Evolutionary conservation across 37 sponge, comb jelly and placozoan genomes (phyloP), one percentile per base, ranked within the genome.

Genomic region (Cladorhizidae sp.): DNA sequence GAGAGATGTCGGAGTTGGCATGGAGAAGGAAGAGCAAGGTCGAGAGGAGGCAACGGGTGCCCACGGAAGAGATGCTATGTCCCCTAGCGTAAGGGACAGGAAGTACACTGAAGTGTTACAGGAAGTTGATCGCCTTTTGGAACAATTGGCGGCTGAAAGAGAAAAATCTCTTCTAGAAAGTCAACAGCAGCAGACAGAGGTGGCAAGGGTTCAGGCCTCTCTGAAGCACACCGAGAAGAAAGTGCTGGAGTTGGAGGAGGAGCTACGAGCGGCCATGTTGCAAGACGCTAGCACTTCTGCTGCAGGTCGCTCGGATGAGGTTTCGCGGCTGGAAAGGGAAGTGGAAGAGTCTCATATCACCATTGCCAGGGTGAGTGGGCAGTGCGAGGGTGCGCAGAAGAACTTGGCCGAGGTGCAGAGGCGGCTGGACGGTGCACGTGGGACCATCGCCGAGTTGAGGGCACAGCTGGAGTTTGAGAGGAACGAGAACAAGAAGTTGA

Each of bases 141-240:
- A 32, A 22, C 77, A 84, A 25, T 51, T 90, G 14, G 90, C 84
- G 36, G 31, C 51, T 65, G 86, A 82, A 56, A 68, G 63, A 28
- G 90, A 85, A 73, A 70, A 40, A 52, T 77, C 81, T 5, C 65
- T 20, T 7, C 33, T 67, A 12, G 85, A 79, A 40, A 63, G 51
- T 25, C 74, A 64, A 28, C 64, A 43, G 31, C 77, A 82, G 65
- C 72, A 78, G 57, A 40, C 18, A 31, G 80, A 79, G 41, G 43
- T 73, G 7, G 58, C 35, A 2, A 42, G 56, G 8, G 68, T 89
- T 21, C 74, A 73, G 54, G 50, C 28, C 8, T 50, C 79, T 70
- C 54, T 89, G 63, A 41, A 29, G 7, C 62, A 73, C 6, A 43
- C 89, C 0, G 61, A 73, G 57, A 63, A 50, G 14, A 78, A 76